A percentile compares a stretch with the other conserved stretches of the same genome.
phyloP scores from a whole-genome alignment of 2,797 vertebrate species.

The Morus bassanus region DNA sequence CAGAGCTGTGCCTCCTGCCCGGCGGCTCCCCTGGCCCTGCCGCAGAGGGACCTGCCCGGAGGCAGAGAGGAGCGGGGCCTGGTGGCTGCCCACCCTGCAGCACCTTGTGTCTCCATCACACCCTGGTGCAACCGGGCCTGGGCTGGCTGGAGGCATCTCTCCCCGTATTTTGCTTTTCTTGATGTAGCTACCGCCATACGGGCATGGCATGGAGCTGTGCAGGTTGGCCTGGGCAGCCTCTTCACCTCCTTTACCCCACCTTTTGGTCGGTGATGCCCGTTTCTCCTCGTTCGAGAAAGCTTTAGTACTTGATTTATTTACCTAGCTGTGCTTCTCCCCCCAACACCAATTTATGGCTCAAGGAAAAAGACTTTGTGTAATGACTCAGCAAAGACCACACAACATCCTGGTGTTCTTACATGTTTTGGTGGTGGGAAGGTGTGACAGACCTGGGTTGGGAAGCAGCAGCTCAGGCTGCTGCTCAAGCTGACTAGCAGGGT shows the following conservation, averaged over 20 bases:
- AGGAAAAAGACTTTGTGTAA: not conserved
- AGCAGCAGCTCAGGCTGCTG: not conserved
- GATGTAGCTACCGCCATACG: not conserved
- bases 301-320: not conserved
- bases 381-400: not conserved
- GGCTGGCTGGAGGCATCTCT: not conserved
- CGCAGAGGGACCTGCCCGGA: fast-evolving
- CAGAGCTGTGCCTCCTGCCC: not conserved
- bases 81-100: not conserved
- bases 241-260: not conserved
- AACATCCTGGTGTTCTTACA: not conserved
- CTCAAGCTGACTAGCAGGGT: not conserved
- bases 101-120: not conserved
- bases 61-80: not conserved
- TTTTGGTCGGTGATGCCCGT: not conserved
- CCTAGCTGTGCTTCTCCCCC: not conserved
- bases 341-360: not conserved
- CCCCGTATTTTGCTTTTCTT: not conserved
- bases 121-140: not conserved
- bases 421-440: not conserved
- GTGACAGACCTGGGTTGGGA: not conserved
- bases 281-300: not conserved
- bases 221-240: not conserved
- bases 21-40: fast-evolving
- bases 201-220: not conserved